Base-by-base conservation (phyloP, 2,113 vertebrate genomes). In the Lathamus discolor region DNA sequence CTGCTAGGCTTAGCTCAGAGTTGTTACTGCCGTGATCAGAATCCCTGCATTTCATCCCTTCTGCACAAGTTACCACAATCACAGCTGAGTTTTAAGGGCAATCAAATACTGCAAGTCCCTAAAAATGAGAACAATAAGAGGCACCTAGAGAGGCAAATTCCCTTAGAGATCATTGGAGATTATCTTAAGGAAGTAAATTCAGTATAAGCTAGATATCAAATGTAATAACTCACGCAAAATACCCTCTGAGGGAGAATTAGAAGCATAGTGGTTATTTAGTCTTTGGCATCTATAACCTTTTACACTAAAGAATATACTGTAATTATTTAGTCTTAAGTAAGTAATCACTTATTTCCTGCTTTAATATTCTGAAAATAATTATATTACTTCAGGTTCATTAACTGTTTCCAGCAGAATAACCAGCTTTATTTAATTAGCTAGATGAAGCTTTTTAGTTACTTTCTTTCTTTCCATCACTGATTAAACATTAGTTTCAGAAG, bases 341-440 rank as follows among this genome's bases (percentile, higher is more conserved):
- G 90, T 96, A 97, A 96, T 97, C 73, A 94, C 76, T 93, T 96
- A 96, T 93, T 96, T 93, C 86, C 93, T 95, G 67, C 82, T 95
- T 96, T 95, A 95, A 88, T 95, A 95, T 95, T 96, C 94, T 94
- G 94, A 97, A 97, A 97, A 96, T 97, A 97, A 96, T 86, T 96
- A 90, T 85, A 83, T 91, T 97, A 96, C 83, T 95, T 90, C 79
- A 85, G 92, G 95, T 90, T 86, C 94, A 96, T 97, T 96, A 96
- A 97, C 93, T 96, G 93, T 96, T 97, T 98, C 86, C 76, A 97
- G 91, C 54, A 97, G 85, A 97, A 93, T 84, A 97, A 88, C 54
- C 88, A 92, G 85, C 97, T 96, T 96, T 95, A 95, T 95, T 97
- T 95, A 96, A 97, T 97, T 97, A 97, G 74, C 75, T 93, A 89